phyloP scores from a whole-genome alignment of 2,888 invertebrate species.

The Hoplodrina blanda region DNA sequence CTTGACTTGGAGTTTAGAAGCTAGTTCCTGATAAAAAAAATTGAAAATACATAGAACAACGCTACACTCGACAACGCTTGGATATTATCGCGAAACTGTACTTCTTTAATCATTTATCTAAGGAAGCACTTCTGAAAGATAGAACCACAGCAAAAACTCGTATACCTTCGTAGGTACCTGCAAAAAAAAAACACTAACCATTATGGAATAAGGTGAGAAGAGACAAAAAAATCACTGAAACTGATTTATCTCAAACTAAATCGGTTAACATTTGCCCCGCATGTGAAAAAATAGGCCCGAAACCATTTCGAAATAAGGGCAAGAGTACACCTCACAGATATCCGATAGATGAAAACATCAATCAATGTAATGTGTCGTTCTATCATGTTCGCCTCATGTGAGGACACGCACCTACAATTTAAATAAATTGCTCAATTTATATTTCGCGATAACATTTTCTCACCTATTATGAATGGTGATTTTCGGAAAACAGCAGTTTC shows the following conservation, averaged over 20 bases:
- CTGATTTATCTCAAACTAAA: slow-evolving; percentile 54
- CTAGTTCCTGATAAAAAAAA: too few species aligned
- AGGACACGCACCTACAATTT: slow-evolving; percentile 63
- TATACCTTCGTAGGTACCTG: background rate
- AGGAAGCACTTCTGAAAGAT: background rate
- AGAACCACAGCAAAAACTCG: background rate
- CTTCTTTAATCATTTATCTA: background rate
- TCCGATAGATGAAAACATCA: slow-evolving; percentile 66
- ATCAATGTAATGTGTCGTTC: slow-evolving; percentile 63
- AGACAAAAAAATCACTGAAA: slow-evolving; percentile 18
- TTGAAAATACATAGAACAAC: too few species aligned
- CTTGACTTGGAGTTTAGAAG: too few species aligned
- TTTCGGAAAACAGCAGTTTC: slow-evolving; percentile 36
- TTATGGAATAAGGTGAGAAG: background rate
- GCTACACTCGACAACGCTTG: too few species aligned
- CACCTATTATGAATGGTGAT: slow-evolving; percentile 44
- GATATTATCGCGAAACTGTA: too few species aligned
- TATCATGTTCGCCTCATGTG: slow-evolving; percentile 59
- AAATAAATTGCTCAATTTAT: slow-evolving; percentile 68
- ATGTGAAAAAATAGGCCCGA: slow-evolving; percentile 35
- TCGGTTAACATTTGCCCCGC: slow-evolving; percentile 18
- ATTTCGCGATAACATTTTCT: slow-evolving; percentile 52
- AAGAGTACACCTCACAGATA: slow-evolving; percentile 61
- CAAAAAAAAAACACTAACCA: background rate
- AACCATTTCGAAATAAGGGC: slow-evolving; percentile 52